phyloP scores from a whole-genome alignment of 2,888 invertebrate species.

The Boloria euphrosyne region DNA sequence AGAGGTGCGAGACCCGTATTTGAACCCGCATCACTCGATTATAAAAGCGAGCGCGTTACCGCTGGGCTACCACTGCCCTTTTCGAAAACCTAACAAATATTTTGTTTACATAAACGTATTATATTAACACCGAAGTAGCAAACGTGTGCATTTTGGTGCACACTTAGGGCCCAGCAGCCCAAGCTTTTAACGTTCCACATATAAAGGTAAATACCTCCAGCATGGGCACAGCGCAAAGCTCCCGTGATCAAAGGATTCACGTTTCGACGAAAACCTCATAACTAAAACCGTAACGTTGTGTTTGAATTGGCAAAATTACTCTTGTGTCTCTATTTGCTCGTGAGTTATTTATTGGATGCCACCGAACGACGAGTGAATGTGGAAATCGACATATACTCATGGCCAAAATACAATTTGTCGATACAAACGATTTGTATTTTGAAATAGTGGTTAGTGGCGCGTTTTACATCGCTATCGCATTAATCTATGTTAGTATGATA shows the following conservation, averaged over 20 bases:
- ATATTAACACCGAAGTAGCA: neutral
- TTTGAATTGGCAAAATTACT: slow-evolving; percentile 24
- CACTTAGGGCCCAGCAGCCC: slow-evolving; percentile 1
- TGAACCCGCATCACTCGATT: too few relatives aligned
- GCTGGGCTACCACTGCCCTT: too few relatives aligned
- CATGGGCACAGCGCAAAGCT: slow-evolving; percentile 22
- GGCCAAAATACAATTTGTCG: slow-evolving; percentile 7
- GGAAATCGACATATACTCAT: slow-evolving; percentile 19
- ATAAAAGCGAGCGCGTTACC: too few relatives aligned
- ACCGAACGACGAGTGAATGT: slow-evolving; percentile 14
- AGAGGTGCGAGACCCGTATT: too few relatives aligned
- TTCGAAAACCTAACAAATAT: too few relatives aligned
- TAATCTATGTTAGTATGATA: too few relatives aligned
- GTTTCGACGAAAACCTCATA: slow-evolving; percentile 30
- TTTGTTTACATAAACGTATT: too few relatives aligned
- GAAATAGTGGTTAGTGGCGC: neutral
- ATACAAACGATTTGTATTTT: neutral
- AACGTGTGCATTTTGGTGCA: slow-evolving; percentile 5
- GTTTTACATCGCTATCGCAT: neutral
- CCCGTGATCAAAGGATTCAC: slow-evolving; percentile 35
- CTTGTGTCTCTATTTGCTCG: slow-evolving; percentile 17
- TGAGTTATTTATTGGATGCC: slow-evolving; percentile 20
- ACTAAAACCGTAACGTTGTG: slow-evolving; percentile 22
- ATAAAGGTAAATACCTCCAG: slow-evolving; percentile 28
- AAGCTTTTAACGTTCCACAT: slow-evolving; percentile 21